phyloP scores from a whole-genome alignment of 1,140 invertebrate species.

The Mizuhopecten yessoensis region DNA sequence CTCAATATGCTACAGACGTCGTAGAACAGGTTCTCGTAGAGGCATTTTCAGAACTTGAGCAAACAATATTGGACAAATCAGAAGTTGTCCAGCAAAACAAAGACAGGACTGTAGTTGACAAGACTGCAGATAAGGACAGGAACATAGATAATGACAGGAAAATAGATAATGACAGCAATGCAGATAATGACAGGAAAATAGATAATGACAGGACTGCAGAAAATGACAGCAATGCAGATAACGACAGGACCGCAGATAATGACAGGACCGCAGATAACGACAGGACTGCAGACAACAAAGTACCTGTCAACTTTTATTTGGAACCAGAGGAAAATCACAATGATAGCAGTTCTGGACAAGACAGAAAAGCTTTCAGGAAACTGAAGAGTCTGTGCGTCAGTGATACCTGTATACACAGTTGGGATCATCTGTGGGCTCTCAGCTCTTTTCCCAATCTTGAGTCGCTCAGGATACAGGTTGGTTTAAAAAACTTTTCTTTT shows the following conservation, averaged over 20 bases:
- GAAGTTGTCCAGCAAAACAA: not conserved
- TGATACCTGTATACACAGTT: slow-evolving; percentile 67
- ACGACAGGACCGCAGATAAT: not conserved
- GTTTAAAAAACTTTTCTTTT: too few species aligned
- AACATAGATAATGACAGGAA: too few species aligned
- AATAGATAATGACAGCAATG: not conserved
- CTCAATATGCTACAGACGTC: not conserved
- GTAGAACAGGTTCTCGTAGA: not conserved
- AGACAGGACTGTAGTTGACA: too few species aligned
- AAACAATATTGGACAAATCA: not conserved
- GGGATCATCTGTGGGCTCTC: slow-evolving; percentile 69
- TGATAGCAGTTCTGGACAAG: not conserved
- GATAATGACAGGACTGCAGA: not conserved
- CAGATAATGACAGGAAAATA: not conserved
- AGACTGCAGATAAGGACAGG: not conserved
- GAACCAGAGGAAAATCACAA: not conserved
- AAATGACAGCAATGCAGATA: too few species aligned
- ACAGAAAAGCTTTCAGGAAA: slow-evolving; percentile 66
- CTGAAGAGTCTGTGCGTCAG: slow-evolving; percentile 74
- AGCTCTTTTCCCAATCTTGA: slow-evolving; percentile 69
- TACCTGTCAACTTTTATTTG: not conserved
- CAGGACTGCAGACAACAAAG: not conserved
- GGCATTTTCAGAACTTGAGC: not conserved
- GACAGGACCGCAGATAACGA: not conserved
- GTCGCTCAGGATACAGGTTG: slow-evolving; percentile 72